phyloP scores from a whole-genome alignment of 2,797 vertebrate genomes.

The Spea hammondii region DNA sequence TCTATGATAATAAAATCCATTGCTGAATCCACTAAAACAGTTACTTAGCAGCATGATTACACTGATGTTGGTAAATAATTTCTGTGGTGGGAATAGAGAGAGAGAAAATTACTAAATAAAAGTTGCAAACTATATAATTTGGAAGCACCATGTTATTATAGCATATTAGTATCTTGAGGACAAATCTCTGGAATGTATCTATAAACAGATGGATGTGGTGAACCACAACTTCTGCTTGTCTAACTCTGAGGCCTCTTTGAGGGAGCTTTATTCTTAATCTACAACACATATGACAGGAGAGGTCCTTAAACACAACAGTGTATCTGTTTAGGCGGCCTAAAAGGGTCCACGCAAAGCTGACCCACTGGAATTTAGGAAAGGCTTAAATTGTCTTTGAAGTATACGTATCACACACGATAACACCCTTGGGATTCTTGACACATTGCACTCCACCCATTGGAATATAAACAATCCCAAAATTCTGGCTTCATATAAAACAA shows the following conservation, averaged over 20 bases:
- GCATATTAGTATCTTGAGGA: constrained; percentile 53
- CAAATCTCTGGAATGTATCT: constrained; percentile 54
- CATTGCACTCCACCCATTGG: constrained; percentile 13
- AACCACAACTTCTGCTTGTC: constrained; percentile 48
- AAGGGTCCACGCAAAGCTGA: neutral
- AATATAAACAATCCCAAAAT: constrained; percentile 2
- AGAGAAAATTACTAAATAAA: constrained; percentile 36
- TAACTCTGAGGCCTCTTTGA: constrained; percentile 45
- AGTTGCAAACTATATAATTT: constrained; percentile 49
- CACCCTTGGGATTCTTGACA: constrained; percentile 9
- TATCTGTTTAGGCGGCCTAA: constrained; percentile 15
- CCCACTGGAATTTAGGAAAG: neutral
- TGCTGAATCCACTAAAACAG: constrained; percentile 2
- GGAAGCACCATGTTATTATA: constrained; percentile 48
- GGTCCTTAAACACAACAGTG: constrained; percentile 19
- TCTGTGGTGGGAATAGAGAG: constrained; percentile 29
- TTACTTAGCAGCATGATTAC: constrained; percentile 20
- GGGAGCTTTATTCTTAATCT: constrained; percentile 25
- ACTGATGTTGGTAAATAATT: constrained; percentile 40
- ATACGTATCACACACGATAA: neutral
- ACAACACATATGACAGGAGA: constrained; percentile 23
- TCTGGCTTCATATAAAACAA: constrained; percentile 1
- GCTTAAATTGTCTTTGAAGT: constrained; percentile 20
- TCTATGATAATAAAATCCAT: too few relatives aligned
- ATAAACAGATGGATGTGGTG: constrained; percentile 54